Conservation (phyloP, 2,113 vertebrate genomes). For the Neofelis nebulosa region DNA sequence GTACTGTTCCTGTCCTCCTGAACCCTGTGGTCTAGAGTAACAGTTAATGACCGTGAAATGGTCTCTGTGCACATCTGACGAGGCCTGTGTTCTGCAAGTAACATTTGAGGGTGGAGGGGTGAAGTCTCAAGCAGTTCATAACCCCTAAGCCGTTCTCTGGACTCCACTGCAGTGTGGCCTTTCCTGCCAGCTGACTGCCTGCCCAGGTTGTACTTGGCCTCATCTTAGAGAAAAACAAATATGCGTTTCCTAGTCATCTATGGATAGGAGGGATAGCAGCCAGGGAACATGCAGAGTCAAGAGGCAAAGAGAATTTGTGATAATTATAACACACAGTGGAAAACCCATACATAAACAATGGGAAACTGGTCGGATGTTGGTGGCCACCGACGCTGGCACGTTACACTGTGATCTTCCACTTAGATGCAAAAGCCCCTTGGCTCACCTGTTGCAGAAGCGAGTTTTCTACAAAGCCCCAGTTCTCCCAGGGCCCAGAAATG, state of each 20-base stretch:
- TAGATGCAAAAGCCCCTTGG: neutral
- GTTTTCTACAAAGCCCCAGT: neutral
- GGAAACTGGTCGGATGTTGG: neutral
- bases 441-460: neutral
- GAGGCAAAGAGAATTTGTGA: neutral
- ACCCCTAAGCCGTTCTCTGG: neutral
- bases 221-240: neutral
- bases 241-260: neutral
- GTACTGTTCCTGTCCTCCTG: neutral
- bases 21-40: neutral
- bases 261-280: too few relatives aligned
- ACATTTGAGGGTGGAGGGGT: neutral
- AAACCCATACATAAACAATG: neutral
- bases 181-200: neutral
- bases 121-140: neutral
- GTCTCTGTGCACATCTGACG: neutral
- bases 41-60: neutral
- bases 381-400: fast-evolving
- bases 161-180: neutral
- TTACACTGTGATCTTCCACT: neutral
- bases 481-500: neutral
- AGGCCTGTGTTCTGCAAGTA: neutral
- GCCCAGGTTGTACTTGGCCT: neutral
- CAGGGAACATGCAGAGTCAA: neutral
- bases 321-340: neutral